These are phyloP conservation scores for Lontra canadensis DNA, from an alignment of 2,113 vertebrate species.

Conservation along the genomic window DNA sequence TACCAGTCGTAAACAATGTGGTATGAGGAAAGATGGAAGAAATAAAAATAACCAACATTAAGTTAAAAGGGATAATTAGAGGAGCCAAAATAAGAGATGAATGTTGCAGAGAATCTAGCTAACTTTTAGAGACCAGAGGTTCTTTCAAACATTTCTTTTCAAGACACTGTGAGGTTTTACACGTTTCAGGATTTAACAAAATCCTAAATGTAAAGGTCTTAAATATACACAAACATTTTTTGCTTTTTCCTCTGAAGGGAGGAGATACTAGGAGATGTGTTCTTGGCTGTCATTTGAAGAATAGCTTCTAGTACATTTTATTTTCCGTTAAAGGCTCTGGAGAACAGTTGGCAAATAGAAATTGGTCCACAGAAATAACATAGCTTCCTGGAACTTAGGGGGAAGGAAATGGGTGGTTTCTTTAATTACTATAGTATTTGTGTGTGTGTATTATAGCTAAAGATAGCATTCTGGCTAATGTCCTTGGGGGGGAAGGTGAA, in stretches of 20 bases:
- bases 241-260: conserved; percentile 23
- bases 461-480: conserved; percentile 65
- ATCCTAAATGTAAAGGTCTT: neutral
- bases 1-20: conserved; percentile 61
- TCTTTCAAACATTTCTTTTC: conserved; percentile 23
- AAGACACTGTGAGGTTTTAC: neutral
- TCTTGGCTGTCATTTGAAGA: conserved; percentile 33
- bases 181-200: conserved; percentile 29
- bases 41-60: conserved; percentile 72
- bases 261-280: neutral
- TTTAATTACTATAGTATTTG: conserved; percentile 69
- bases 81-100: conserved; percentile 41
- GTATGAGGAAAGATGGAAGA: conserved; percentile 42
- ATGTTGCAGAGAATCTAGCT: conserved; percentile 33
- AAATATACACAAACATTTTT: neutral
- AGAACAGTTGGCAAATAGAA: conserved; percentile 64
- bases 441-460: conserved; percentile 62
- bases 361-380: conserved; percentile 69
- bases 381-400: conserved; percentile 72
- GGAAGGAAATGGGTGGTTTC: conserved; percentile 79
- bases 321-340: conserved; percentile 52
- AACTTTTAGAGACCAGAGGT: conserved; percentile 40
- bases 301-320: conserved; percentile 43
- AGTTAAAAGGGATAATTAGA: conserved; percentile 63
- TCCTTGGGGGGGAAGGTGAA: conserved; percentile 51